Conservation (phyloP, 2,888 invertebrate genomes). For the Podabrus alpinus region DNA sequence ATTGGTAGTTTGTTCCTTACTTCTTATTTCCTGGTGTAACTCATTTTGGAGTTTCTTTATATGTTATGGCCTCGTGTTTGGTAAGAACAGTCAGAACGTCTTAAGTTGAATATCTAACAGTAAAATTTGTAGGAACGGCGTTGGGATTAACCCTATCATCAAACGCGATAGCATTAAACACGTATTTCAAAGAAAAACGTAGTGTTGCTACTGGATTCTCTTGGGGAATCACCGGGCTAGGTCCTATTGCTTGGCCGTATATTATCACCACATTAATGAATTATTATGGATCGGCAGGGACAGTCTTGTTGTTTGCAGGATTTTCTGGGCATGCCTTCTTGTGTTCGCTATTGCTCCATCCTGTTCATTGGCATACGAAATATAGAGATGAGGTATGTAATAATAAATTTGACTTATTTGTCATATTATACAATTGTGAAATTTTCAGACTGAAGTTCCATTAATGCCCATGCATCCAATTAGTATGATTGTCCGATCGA, state of each 20-base stretch:
- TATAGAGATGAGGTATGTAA: conserved; percentile 42
- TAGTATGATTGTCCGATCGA: not conserved
- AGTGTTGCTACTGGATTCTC: conserved; percentile 72
- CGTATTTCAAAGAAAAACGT: conserved; percentile 72
- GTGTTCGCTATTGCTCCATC: conserved; percentile 71
- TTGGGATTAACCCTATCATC: conserved; percentile 53
- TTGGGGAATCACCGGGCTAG: conserved; percentile 73
- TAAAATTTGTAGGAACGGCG: not conserved
- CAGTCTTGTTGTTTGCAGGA: conserved; percentile 68
- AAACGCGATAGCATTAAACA: conserved; percentile 72
- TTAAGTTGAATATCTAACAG: not conserved
- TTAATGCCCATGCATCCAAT: not conserved
- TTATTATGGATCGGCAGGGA: conserved; percentile 67
- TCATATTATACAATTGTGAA: no score
- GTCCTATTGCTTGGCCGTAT: conserved; percentile 74
- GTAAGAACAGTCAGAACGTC: conserved; percentile 56
- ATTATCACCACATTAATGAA: conserved; percentile 68
- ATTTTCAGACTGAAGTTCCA: not conserved
- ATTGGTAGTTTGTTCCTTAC: conserved; percentile 63
- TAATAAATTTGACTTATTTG: no score
- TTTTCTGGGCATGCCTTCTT: conserved; percentile 70
- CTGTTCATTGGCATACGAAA: conserved; percentile 74
- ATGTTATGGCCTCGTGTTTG: conserved; percentile 69
- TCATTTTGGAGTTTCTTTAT: conserved; percentile 67
- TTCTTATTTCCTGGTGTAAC: conserved; percentile 65